phyloP scores from a whole-genome alignment of 2,888 invertebrate species.

The Troides helena region DNA sequence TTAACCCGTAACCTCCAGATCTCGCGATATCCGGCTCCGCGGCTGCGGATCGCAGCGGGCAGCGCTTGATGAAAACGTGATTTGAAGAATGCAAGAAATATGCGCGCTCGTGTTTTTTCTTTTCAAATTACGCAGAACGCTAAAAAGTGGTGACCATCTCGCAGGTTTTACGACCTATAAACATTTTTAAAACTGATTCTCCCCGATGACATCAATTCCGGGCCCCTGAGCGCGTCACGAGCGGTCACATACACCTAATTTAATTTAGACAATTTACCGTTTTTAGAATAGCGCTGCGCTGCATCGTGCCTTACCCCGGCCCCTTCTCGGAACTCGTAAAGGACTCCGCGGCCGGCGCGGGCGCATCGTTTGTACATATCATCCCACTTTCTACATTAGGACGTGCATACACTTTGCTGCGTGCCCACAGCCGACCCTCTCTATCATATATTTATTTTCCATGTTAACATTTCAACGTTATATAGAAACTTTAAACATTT shows the following conservation, averaged over 20 bases:
- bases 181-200: slow-evolving; percentile 34
- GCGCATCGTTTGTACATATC: slow-evolving; percentile 51
- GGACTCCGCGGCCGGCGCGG: slow-evolving; percentile 41
- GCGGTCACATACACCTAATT: slow-evolving; percentile 57
- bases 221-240: slow-evolving; percentile 42
- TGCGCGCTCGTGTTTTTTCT: slow-evolving; percentile 22
- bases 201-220: slow-evolving; percentile 40
- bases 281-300: slow-evolving; percentile 43
- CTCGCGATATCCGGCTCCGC: slow-evolving; percentile 13
- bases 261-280: slow-evolving; percentile 69
- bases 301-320: slow-evolving; percentile 47
- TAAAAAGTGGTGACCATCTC: slow-evolving; percentile 38
- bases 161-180: slow-evolving; percentile 38
- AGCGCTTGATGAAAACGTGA: slow-evolving; percentile 30
- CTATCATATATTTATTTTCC: neutral
- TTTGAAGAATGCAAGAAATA: slow-evolving; percentile 28
- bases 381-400: slow-evolving; percentile 57
- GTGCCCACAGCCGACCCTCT: slow-evolving; percentile 2
- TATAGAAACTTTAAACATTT: too few relatives aligned
- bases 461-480: neutral
- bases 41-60: slow-evolving; percentile 26
- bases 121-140: slow-evolving; percentile 33
- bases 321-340: slow-evolving; percentile 68
- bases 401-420: slow-evolving; percentile 37
- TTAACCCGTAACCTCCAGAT: slow-evolving; percentile 26